A percentile compares a stretch with the other conserved stretches of the same genome.
Conservation (phyloP, 1,140 invertebrate genomes). For the Papilio polyxenes region DNA sequence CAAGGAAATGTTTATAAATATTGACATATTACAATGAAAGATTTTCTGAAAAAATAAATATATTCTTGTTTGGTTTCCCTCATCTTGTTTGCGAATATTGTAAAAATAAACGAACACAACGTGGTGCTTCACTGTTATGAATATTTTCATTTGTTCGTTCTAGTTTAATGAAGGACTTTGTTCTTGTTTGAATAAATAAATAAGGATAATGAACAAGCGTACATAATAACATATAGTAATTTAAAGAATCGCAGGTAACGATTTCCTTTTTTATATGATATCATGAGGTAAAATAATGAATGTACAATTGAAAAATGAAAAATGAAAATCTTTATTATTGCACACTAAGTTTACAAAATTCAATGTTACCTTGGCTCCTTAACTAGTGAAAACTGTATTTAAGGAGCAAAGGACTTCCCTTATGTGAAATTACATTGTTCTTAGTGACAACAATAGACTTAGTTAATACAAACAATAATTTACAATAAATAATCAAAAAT, state of each 20-base stretch:
- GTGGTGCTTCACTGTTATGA: constrained; percentile 6
- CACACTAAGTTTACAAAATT: too few species aligned
- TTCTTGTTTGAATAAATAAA: constrained; percentile 12
- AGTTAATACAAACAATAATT: too few species aligned
- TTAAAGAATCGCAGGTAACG: not conserved
- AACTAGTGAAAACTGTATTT: too few species aligned
- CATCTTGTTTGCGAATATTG: constrained; percentile 19
- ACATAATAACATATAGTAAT: not conserved
- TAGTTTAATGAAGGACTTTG: constrained; percentile 26
- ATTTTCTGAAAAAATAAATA: not conserved
- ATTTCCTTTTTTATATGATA: not conserved
- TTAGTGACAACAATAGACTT: too few species aligned
- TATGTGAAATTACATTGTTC: too few species aligned
- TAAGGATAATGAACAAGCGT: constrained; percentile 11
- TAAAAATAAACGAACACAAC: constrained; percentile 8
- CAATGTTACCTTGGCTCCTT: too few species aligned
- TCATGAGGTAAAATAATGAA: not conserved
- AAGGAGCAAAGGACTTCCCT: too few species aligned
- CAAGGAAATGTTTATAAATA: not conserved
- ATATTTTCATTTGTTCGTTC: constrained; percentile 26
- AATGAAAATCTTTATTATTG: too few species aligned
- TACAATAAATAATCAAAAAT: too few species aligned
- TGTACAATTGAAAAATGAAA: too few species aligned
- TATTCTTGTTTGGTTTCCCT: constrained; percentile 10
- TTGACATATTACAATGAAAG: not conserved